These are phyloP conservation scores for Conus ventricosus DNA, from an alignment of 1,140 invertebrate species.

Conservation along the genomic window DNA sequence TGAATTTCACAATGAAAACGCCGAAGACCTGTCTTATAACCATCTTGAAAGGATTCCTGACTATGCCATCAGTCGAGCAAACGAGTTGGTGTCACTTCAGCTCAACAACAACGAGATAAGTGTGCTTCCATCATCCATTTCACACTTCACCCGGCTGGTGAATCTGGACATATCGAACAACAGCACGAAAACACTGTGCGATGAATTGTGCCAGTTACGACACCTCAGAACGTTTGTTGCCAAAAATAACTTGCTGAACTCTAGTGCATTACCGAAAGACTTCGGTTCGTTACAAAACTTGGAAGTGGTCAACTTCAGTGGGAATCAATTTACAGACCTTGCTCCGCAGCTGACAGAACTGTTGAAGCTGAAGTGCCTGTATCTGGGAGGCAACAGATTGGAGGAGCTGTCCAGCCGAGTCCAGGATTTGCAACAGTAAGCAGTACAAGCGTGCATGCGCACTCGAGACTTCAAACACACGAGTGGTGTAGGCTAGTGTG, in stretches of 20 bases:
- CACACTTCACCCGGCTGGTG: constrained; percentile 75
- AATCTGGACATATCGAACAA: constrained; percentile 92
- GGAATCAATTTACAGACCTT: constrained; percentile 89
- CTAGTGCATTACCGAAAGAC: constrained; percentile 89
- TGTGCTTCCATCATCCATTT: constrained; percentile 69
- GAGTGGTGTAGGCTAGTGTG: too few species aligned
- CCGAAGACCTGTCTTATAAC: constrained; percentile 69
- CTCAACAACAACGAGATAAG: constrained; percentile 73
- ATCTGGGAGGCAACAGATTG: constrained; percentile 92
- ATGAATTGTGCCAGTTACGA: constrained; percentile 82
- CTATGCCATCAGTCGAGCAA: constrained; percentile 52
- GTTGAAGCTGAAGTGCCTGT: constrained; percentile 85
- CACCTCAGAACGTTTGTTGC: constrained; percentile 86
- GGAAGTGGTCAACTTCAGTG: constrained; percentile 92
- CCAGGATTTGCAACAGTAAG: constrained; percentile 80
- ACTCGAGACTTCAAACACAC: too few species aligned
- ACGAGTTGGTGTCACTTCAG: constrained; percentile 60
- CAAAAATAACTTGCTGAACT: constrained; percentile 90
- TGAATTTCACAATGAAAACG: constrained; percentile 65
- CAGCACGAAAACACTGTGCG: constrained; percentile 84
- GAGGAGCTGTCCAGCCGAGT: constrained; percentile 87
- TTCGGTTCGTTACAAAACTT: constrained; percentile 80
- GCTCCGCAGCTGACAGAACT: constrained; percentile 91
- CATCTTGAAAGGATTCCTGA: constrained; percentile 67
- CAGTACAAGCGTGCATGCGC: neutral